A percentile compares a stretch with the other conserved stretches of the same genome.
These are phyloP conservation scores for Labeo calbasu DNA, from an alignment of 2,797 vertebrate genomes.

Conservation along the genomic window DNA sequence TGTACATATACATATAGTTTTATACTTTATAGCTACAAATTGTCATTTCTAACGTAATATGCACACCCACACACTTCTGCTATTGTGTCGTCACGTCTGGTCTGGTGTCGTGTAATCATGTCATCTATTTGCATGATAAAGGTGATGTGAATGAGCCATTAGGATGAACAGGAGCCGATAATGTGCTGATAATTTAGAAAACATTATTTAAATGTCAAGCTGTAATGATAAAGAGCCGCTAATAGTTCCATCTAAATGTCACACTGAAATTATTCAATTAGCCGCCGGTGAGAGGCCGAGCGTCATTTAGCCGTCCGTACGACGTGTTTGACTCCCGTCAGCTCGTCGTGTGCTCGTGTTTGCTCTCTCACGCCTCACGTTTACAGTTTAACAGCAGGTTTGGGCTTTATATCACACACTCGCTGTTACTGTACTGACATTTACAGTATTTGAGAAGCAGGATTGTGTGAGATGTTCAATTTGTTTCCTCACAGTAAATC, in stretches of 20 bases:
- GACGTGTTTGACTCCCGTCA: slow-evolving; percentile 34
- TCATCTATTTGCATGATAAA: slow-evolving; percentile 66
- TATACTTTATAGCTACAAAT: not conserved
- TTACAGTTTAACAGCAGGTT: not conserved
- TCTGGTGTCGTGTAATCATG: slow-evolving; percentile 54
- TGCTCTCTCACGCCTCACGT: not conserved
- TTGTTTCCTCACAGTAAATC: not conserved
- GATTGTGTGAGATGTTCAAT: not conserved
- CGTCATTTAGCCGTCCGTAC: slow-evolving; percentile 68
- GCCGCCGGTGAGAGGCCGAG: slow-evolving; percentile 66
- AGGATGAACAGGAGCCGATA: slow-evolving; percentile 73
- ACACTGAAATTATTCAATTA: slow-evolving; percentile 83
- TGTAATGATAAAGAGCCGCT: slow-evolving; percentile 73
- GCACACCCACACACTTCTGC: not conserved
- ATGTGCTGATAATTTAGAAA: slow-evolving; percentile 78
- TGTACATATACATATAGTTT: not conserved
- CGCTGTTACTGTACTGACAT: slow-evolving; percentile 52
- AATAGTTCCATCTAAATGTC: slow-evolving; percentile 80
- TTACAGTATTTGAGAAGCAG: not conserved
- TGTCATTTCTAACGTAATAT: not conserved
- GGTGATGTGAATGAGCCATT: slow-evolving; percentile 60
- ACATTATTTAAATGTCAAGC: slow-evolving; percentile 81
- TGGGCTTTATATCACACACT: not conserved
- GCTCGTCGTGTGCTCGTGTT: not conserved
- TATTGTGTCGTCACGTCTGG: not conserved